Evolutionary conservation across 1,140 invertebrate species (phyloP).

Genomic region (Pygmarrhopalites habei): DNA sequence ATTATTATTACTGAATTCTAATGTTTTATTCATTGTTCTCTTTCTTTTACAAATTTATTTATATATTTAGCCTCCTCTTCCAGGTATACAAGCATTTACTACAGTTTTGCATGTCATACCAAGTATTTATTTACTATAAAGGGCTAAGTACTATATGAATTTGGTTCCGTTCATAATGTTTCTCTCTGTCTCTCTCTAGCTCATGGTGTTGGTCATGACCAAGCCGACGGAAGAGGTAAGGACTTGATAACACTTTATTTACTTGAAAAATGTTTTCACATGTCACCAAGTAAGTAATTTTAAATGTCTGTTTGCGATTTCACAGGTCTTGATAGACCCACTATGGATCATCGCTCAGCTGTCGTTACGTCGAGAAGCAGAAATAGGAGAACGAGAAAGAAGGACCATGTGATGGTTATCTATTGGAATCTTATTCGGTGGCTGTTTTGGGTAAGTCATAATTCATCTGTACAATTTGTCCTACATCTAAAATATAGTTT

Average conservation of each 20-base stretch:
- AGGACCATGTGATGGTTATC: slow-evolving; percentile 38
- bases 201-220: slow-evolving; percentile 18
- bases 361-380: neutral
- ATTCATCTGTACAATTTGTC: no score
- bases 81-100: neutral
- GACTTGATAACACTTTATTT: no score
- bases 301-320: no score
- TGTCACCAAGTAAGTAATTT: no score
- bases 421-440: slow-evolving; percentile 39
- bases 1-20: no score
- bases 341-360: slow-evolving; percentile 16
- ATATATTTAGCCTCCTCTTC: neutral
- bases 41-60: slow-evolving; percentile 23
- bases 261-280: no score
- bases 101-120: neutral
- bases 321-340: no score
- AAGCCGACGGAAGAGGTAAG: slow-evolving; percentile 24
- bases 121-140: no score
- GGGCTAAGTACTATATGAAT: neutral
- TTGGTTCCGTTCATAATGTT: no score
- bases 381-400: slow-evolving; percentile 34
- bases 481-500: neutral
- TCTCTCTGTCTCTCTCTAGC: slow-evolving; percentile 4
- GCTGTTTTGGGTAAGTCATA: slow-evolving; percentile 36
- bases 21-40: no score